Percentiles rank a stretch among this genome's conserved stretches.
Conservation (phyloP, 2,888 invertebrate species). For the Alitta virens region DNA sequence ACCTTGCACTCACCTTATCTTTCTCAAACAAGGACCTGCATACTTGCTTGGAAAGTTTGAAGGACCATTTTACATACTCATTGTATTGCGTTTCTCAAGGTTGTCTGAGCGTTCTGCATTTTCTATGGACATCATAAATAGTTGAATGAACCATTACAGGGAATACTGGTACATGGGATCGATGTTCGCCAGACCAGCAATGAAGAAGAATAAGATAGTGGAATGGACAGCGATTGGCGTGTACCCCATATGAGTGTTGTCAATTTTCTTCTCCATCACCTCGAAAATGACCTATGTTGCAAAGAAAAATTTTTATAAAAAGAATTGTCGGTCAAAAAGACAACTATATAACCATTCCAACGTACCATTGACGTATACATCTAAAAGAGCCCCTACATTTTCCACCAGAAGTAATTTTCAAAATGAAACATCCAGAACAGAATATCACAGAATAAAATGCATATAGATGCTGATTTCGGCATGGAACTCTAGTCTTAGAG, state of each 20-base stretch:
- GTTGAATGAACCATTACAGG: constrained; percentile 59
- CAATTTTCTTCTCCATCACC: constrained; percentile 58
- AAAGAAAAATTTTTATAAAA: constrained; percentile 2
- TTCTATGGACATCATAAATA: constrained; percentile 58
- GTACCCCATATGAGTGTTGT: constrained; percentile 57
- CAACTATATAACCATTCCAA: too few relatives aligned
- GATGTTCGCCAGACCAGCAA: constrained; percentile 59
- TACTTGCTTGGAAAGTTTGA: constrained; percentile 59
- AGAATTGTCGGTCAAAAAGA: too few relatives aligned
- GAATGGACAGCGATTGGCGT: constrained; percentile 58
- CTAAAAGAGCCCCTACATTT: too few relatives aligned
- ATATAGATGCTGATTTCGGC: too few relatives aligned
- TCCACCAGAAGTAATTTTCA: too few relatives aligned
- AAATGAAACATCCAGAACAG: too few relatives aligned
- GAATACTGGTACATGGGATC: constrained; percentile 61
- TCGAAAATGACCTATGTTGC: constrained; percentile 52
- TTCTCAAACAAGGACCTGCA: constrained; percentile 60
- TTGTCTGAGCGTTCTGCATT: constrained; percentile 57
- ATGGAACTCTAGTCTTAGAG: too few relatives aligned
- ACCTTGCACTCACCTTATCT: constrained; percentile 56
- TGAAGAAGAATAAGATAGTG: constrained; percentile 59
- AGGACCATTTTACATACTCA: constrained; percentile 57
- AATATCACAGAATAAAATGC: too few relatives aligned
- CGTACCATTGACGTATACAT: too few relatives aligned
- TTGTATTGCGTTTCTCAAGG: constrained; percentile 46